phyloP scores from a whole-genome alignment of 1,140 invertebrate species.

The Chionoecetes opilio region DNA sequence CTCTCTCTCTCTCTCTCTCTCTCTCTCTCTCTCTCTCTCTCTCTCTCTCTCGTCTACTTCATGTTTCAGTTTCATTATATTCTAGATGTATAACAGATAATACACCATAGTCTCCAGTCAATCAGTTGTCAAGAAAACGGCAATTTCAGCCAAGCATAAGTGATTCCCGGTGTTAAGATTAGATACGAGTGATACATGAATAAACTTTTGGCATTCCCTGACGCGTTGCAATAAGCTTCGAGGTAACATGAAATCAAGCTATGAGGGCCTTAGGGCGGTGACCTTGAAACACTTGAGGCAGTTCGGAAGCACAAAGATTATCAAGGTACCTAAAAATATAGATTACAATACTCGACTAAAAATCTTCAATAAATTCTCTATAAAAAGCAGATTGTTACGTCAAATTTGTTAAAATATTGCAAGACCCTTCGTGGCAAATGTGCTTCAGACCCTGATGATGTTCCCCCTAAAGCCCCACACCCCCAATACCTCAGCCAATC shows the following conservation, averaged over 20 bases:
- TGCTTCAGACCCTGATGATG: too few relatives aligned
- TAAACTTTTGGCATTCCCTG: neutral
- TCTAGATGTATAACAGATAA: neutral
- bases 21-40: neutral
- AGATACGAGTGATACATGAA: neutral
- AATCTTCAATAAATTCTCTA: too few relatives aligned
- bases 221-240: neutral
- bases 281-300: too few relatives aligned
- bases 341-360: too few relatives aligned
- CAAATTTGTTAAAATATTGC: too few relatives aligned
- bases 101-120: neutral
- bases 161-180: neutral
- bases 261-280: too few relatives aligned
- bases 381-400: too few relatives aligned
- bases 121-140: neutral
- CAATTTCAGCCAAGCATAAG: neutral
- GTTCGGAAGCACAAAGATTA: too few relatives aligned
- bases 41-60: neutral
- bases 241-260: neutral
- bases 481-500: too few relatives aligned
- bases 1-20: neutral
- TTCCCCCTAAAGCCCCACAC: too few relatives aligned
- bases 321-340: too few relatives aligned
- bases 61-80: neutral
- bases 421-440: too few relatives aligned